Evolutionary conservation across 2,888 invertebrate species (phyloP).

Genomic region (Ormyrus nitidulus): DNA sequence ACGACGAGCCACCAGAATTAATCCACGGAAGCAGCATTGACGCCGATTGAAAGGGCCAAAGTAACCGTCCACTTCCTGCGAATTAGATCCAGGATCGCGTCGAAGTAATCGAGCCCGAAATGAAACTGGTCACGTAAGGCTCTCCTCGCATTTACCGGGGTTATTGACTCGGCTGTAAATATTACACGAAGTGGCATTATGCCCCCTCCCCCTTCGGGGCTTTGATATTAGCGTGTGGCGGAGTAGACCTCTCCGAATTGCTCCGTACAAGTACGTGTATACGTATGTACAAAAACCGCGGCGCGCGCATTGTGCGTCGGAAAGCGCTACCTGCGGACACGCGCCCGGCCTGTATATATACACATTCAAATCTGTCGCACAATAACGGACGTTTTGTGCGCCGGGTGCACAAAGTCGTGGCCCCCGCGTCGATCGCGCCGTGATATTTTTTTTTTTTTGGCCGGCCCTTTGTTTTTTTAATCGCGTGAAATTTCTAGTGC

Average conservation of each 20-base stretch:
- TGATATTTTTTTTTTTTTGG: neutral
- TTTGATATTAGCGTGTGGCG: too few species aligned
- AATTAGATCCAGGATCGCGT: neutral
- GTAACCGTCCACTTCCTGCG: too few species aligned
- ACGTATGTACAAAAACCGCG: slow-evolving; percentile 10
- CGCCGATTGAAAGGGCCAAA: too few species aligned
- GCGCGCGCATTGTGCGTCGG: neutral
- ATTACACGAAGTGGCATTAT: slow-evolving; percentile 64
- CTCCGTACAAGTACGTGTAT: too few species aligned
- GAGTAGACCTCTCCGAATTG: too few species aligned
- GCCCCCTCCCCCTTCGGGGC: neutral
- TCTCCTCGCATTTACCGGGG: slow-evolving; percentile 49
- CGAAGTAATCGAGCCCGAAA: slow-evolving; percentile 7
- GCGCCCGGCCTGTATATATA: neutral
- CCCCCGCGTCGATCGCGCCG: neutral
- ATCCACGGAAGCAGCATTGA: too few species aligned
- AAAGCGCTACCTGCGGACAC: neutral
- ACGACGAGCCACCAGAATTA: too few species aligned
- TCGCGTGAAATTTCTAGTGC: neutral
- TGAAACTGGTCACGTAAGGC: neutral
- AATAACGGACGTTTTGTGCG: slow-evolving; percentile 1
- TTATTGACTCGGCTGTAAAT: slow-evolving; percentile 66
- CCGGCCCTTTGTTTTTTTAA: neutral
- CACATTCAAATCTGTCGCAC: neutral
- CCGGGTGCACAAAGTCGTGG: neutral